Evolutionary conservation across 2,888 invertebrate species (phyloP).

Genomic region (Drosophila tanythrix): DNA sequence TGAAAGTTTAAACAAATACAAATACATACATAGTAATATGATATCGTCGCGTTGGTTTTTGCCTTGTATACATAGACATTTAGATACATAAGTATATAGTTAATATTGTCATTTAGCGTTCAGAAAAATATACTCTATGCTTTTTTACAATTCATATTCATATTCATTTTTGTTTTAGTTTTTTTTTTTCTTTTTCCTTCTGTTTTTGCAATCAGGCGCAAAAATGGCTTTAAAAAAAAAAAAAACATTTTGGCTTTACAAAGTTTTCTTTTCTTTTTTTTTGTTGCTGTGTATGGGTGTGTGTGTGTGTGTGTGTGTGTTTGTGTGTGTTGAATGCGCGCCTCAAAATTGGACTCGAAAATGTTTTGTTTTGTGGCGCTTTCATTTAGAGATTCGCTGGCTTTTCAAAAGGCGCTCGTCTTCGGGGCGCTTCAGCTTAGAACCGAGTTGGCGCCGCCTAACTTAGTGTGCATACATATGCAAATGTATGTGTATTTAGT

Average conservation of each 20-base stretch:
- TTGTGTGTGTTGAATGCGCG: conserved; percentile 16
- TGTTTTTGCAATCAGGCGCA: conserved; percentile 42
- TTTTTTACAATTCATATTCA: conserved; percentile 52
- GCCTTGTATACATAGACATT: conserved; percentile 46
- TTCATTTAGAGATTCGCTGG: conserved; percentile 42
- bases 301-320: conserved; percentile 19
- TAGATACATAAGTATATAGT: conserved; percentile 49
- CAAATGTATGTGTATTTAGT: conserved; percentile 29
- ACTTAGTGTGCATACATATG: conserved; percentile 38
- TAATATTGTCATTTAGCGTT: conserved; percentile 82
- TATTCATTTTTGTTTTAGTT: conserved; percentile 2
- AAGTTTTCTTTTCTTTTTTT: conserved; percentile 16
- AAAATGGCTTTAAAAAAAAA: conserved; percentile 55
- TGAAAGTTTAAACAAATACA: conserved; percentile 57
- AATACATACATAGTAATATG: conserved; percentile 47
- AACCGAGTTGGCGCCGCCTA: conserved; percentile 49
- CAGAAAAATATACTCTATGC: conserved; percentile 74
- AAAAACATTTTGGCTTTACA: conserved; percentile 58
- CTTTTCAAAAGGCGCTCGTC: conserved; percentile 29
- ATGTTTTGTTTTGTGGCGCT: conserved; percentile 21
- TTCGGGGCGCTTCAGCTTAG: conserved; percentile 49
- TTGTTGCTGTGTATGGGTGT: conserved; percentile 17
- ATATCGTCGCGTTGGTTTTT: conserved; percentile 42
- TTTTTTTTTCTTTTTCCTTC: conserved; percentile 8
- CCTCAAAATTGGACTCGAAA: conserved; percentile 30